Evolutionary conservation across 2,113 vertebrate species (phyloP).

Genomic region (Dendropsophus ebraccatus): DNA sequence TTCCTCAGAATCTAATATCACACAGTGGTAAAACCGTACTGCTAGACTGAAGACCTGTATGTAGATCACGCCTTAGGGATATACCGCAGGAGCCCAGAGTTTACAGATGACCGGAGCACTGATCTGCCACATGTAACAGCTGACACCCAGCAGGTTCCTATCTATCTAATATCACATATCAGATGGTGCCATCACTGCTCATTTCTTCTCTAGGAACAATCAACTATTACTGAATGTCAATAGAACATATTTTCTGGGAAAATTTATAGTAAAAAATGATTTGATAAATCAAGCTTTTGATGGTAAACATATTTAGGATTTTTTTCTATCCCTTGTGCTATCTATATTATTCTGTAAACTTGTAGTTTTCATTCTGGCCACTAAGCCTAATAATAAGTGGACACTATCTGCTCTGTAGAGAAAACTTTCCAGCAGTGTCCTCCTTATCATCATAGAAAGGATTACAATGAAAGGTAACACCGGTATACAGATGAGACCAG

Average conservation of each 20-base stretch:
- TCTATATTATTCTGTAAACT: too few relatives aligned
- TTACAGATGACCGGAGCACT: conserved; percentile 2
- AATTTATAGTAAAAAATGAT: too few relatives aligned
- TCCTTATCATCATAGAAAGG: too few relatives aligned
- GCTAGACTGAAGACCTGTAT: neutral
- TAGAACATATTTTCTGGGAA: neutral
- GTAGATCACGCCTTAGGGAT: neutral
- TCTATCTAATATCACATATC: conserved; percentile 20
- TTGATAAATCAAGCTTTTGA: too few relatives aligned
- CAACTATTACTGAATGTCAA: neutral
- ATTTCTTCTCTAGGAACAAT: conserved; percentile 14
- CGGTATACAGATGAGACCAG: too few relatives aligned
- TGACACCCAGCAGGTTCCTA: conserved; percentile 32
- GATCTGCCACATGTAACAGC: conserved; percentile 22
- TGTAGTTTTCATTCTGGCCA: too few relatives aligned
- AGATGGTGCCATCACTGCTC: conserved; percentile 36
- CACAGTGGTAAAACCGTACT: neutral
- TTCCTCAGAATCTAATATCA: neutral
- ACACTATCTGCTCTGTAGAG: too few relatives aligned
- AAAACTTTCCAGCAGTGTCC: too few relatives aligned
- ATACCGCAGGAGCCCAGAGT: neutral
- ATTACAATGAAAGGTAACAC: too few relatives aligned
- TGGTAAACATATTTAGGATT: too few relatives aligned
- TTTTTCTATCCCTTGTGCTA: too few relatives aligned
- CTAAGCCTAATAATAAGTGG: too few relatives aligned